Conservation (phyloP, 2,113 vertebrate genomes). For the Pteropus alecto region DNA sequence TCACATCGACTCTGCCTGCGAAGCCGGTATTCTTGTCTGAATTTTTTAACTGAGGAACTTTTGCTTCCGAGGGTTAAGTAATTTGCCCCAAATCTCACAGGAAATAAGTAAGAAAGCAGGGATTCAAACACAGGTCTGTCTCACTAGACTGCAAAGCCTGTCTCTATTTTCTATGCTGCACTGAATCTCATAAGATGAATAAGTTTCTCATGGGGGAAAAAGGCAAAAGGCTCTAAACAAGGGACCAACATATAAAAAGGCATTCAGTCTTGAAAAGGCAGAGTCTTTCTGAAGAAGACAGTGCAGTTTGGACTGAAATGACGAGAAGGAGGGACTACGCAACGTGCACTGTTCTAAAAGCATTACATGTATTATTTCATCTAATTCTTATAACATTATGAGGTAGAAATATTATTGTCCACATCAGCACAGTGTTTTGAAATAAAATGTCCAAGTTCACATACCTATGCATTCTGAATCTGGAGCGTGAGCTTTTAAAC, state of each 20-base stretch:
- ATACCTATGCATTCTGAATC: not conserved
- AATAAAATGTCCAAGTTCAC: conserved; percentile 9
- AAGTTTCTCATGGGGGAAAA: not conserved
- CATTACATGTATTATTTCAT: not conserved
- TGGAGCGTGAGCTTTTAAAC: not conserved
- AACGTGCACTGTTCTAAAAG: not conserved
- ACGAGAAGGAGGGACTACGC: not conserved
- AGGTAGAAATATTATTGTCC: not conserved
- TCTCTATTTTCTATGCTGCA: not conserved
- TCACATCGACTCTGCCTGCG: not conserved
- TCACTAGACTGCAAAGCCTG: not conserved
- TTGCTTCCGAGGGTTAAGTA: not conserved
- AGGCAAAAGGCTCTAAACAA: not conserved
- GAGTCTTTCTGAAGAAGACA: not conserved
- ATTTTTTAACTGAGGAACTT: not conserved
- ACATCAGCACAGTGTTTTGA: not conserved
- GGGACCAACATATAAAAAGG: not conserved
- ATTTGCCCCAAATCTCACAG: not conserved
- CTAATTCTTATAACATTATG: not conserved
- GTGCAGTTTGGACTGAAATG: not conserved
- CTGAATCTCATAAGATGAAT: not conserved
- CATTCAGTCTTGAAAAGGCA: not conserved
- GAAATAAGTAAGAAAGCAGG: not conserved
- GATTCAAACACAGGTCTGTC: not conserved
- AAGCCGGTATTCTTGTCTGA: not conserved